Evolutionary conservation across 2,113 vertebrate species (phyloP), one percentile per base, ranked within the genome.

Genomic region (Chaetodon auriga): DNA sequence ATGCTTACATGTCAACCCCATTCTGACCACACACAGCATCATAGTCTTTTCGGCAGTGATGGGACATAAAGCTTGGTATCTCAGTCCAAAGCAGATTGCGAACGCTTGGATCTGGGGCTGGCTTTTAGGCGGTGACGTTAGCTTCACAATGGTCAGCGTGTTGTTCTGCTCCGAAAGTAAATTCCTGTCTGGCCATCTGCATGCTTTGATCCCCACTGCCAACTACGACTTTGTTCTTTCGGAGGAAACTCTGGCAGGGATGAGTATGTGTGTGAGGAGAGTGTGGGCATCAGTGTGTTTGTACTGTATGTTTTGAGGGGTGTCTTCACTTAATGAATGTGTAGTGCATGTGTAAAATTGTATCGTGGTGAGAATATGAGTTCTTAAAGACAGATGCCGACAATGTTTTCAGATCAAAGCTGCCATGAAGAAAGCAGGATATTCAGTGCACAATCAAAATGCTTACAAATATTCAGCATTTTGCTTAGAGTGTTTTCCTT

Each of bases 121-220:
- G 15, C 68, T 83, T 76, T 63, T 4, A 5, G 65, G 55, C 21
- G 16, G 68, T 45, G 72, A 72, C 19, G 11, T 78, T 65, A 60
- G 68, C 46, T 46, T 36, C 70, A 88, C 90, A 89, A 82, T 84
- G 66, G 43, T 78, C 83, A 43, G 79, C 68, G 38, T 81, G 87
- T 79, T 83, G 68, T 75, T 92, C 36, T 86, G 60, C 68, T 85
- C 65, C 18, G 25, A 89, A 87, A 75, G 63, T 54, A 81, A 77
- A 80, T 75, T 89, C 62, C 57, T 60, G 70, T 77, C 78, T 61
- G 84, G 72, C 90, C 88, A 90, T 91, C 92, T 89, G 89, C 68
- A 65, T 2, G 15, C 77, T 92, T 86, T 91, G 86, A 92, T 91
- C 80, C 25, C 55, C 0, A 6, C 75, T 84, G 84, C 83, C 84